phyloP scores from a whole-genome alignment of 64 coral and sea anemone genomes.

The Montipora efflorescens region DNA sequence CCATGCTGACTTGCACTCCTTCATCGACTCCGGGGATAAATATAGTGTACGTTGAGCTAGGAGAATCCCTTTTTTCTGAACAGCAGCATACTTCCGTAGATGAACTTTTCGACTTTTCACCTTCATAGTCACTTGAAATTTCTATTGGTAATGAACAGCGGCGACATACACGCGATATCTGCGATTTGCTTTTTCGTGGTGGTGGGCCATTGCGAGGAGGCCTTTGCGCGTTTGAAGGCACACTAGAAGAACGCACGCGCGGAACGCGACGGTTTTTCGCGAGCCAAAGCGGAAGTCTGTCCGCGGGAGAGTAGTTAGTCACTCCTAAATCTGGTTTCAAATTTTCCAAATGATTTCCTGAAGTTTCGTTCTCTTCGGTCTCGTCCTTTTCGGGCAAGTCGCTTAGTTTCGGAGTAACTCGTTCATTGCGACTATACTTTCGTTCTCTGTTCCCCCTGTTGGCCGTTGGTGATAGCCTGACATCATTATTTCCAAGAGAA shows the following conservation, averaged over 20 bases:
- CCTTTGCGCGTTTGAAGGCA: constrained; percentile 54
- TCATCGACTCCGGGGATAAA: constrained; percentile 62
- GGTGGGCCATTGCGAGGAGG: neutral
- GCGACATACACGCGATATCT: constrained; percentile 36
- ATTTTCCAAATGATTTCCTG: neutral
- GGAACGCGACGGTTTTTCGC: neutral
- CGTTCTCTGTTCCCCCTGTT: constrained; percentile 52
- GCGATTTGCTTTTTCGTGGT: constrained; percentile 58
- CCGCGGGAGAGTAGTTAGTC: neutral
- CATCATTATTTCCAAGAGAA: neutral
- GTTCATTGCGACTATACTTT: constrained; percentile 74
- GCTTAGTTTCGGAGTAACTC: constrained; percentile 53
- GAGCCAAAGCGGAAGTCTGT: constrained; percentile 29
- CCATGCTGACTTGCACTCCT: constrained; percentile 65
- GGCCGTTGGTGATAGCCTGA: constrained; percentile 34
- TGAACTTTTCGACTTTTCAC: neutral
- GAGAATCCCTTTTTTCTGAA: constrained; percentile 13
- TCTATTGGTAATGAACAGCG: constrained; percentile 65
- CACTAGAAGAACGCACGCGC: constrained; percentile 73
- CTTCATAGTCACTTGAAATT: neutral
- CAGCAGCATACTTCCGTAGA: neutral
- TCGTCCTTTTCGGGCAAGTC: constrained; percentile 83
- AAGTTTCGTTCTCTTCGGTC: constrained; percentile 39
- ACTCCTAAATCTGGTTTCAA: neutral
- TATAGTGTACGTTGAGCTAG: constrained; percentile 66